Conservation (phyloP, 2,797 vertebrate species). For the Squalus acanthias region DNA sequence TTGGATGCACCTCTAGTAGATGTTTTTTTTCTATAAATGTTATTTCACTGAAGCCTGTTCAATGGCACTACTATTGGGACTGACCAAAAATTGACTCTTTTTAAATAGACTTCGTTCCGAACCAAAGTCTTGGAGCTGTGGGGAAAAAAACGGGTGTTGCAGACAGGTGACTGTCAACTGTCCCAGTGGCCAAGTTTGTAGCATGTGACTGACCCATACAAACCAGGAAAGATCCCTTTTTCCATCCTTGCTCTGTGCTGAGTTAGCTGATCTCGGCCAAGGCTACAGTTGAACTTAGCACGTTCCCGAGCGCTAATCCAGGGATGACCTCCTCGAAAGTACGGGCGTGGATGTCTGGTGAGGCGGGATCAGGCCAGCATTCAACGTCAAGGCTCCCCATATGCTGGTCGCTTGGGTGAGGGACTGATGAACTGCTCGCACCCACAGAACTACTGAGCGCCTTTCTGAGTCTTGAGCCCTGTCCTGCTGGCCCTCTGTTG, state of each 20-base stretch:
- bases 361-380: too few species aligned
- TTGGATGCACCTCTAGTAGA: neutral
- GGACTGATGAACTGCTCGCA: too few species aligned
- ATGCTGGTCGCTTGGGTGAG: neutral
- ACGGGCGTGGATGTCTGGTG: neutral
- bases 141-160: neutral
- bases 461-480: neutral
- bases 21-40: neutral
- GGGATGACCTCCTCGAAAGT: neutral
- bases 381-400: neutral
- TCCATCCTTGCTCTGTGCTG: neutral
- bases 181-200: neutral
- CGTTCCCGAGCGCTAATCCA: neutral
- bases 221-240: neutral
- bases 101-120: neutral
- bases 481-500: neutral
- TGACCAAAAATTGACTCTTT: neutral
- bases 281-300: neutral
- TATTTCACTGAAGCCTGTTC: conserved; percentile 19
- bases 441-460: neutral
- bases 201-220: neutral
- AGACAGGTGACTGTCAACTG: too few species aligned
- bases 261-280: neutral
- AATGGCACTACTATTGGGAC: neutral
- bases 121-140: neutral